Conservation (phyloP, 2,888 invertebrate species). For the Apamea crenata region DNA sequence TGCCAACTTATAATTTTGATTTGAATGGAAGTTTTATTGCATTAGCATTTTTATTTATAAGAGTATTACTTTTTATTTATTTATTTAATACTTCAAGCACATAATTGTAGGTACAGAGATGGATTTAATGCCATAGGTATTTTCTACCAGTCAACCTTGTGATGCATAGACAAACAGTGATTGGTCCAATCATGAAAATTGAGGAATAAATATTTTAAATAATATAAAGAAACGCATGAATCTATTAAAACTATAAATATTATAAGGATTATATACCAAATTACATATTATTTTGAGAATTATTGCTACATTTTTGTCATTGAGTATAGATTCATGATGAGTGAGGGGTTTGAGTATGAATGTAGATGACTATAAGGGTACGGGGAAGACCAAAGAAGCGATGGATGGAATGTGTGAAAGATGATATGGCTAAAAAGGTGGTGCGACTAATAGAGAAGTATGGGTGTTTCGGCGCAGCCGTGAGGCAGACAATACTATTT, state of each 20-base stretch:
- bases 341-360: background rate
- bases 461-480: background rate
- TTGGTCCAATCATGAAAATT: too few species aligned
- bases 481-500: background rate
- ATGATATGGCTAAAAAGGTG: background rate
- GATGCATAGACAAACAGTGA: too few species aligned
- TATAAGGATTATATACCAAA: too few species aligned
- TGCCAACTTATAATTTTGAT: conserved; percentile 48
- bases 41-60: conserved; percentile 55
- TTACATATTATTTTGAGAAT: background rate
- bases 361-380: background rate
- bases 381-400: background rate
- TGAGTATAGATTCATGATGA: too few species aligned
- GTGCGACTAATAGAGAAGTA: background rate
- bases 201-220: too few species aligned
- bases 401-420: background rate
- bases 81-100: background rate
- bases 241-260: too few species aligned
- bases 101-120: background rate
- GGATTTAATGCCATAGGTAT: background rate
- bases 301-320: background rate
- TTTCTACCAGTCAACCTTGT: too few species aligned
- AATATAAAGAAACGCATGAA: too few species aligned
- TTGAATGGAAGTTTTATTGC: conserved; percentile 44
- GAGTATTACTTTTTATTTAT: conserved; percentile 25